Base-by-base conservation (phyloP, 1,140 invertebrate species). In the Camponotus pennsylvanicus region DNA sequence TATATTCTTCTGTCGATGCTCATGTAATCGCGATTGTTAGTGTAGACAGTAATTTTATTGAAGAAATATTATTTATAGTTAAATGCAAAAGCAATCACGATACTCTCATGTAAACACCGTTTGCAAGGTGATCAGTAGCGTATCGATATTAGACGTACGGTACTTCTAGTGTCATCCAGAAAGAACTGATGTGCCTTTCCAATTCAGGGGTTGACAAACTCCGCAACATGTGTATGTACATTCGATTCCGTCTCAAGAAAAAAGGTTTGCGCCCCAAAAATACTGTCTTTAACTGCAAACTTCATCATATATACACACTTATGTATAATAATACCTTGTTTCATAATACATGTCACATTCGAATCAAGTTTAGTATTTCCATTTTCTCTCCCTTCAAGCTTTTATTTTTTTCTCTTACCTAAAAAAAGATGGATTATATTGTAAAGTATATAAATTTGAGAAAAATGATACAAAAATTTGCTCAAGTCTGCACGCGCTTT, bases 111-210 rank as follows among this genome's bases (percentile, higher is more conserved):
- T 83, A 69, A 89, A 88, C 66, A 83, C 18, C 45, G 71, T 87
- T 87, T 55, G 84, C 61, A 71, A 90, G 70, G 82, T 85, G 80
- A 89, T 87, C 76, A 90, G 71, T 85, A 88, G 61, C 61, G 71
- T 88, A 88, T 69, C 21, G 71, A 86, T 90, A 86, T 69, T 90
- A 88, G 75, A 78, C 63, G 42, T 49, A 18, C 76, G 61, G 45
- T 83, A 86, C 49, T 52, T 78, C 57, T 91, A 87, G 83, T 80
- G 86, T 91, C 86, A 91, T 82, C 84, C 90, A 90, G 75, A 89
- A 91, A 87, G 71, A 91, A 92, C 90, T 92, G 79, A 92, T 89
- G 92, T 92, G 91, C 92, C 92, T 93, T 93, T 90, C 84, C 82
- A 82, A 90, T 91, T 92, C 91, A 90, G 85, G 87, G 86, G 87